Evolutionary conservation across 2,113 vertebrate species (phyloP), one percentile per base, ranked within the genome.

Genomic region (Amazona vittata): DNA sequence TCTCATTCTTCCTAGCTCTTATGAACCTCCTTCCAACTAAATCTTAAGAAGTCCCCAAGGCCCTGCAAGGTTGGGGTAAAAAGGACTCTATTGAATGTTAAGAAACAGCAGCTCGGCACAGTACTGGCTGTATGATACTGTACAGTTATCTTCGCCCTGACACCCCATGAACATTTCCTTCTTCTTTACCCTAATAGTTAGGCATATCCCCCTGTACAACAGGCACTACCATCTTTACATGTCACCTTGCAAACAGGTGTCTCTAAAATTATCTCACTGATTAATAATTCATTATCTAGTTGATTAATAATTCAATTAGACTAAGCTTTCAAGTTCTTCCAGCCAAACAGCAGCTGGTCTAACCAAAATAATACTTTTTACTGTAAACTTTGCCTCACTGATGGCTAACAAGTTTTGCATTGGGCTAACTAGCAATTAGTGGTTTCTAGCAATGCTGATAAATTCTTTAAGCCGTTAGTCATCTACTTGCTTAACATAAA

Each of bases 271-370:
- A 83, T 26, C 43, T 73, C 10, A 4, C 14, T 68, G 75, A 47
- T 81, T 77, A 63, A 81, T 59, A 73, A 88, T 68, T 81, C 55
- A 59, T 59, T 59, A 80, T 22, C 43, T 73, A 12, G 4, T 19
- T 68, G 75, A 52, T 81, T 77, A 57, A 81, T 63, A 68, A 88
- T 68, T 77, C 39, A 41, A 21, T 57, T n/a, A 71, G 41, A 35
- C 33, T 81, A 39, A 87, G 20, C 62, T 70, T 83, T 87, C 83
- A 53, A 46, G 52, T 52, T 81, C 91, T 93, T 60, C 84, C 65
- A 91, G 75, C 47, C 75, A 63, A 57, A 47, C 47, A 81, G 69
- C 35, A 43, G 52, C n/a, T 59, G 29, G 16, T 69, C 52, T 74
- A 89, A 74, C 59, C 43, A 59, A 82, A 91, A 89, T 43, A 67